A percentile compares a stretch with the other conserved stretches of the same genome.
Conservation (phyloP, 2,113 vertebrate species). For the Cryptomyrus ogoouensis region DNA sequence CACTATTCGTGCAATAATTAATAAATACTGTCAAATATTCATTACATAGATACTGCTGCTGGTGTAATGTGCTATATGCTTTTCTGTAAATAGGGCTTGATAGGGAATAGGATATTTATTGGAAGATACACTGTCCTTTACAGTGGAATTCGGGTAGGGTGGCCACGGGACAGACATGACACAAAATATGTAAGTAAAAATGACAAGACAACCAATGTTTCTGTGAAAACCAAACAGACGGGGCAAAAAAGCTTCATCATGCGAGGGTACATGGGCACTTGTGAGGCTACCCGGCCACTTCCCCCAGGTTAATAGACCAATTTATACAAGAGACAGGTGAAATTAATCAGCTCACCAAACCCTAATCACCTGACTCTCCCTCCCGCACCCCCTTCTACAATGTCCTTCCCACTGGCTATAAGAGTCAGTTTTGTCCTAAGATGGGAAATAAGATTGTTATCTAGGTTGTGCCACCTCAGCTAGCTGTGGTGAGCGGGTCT, state of each 20-base stretch:
- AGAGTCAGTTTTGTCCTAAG: neutral
- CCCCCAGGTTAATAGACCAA: neutral
- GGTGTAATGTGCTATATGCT: neutral
- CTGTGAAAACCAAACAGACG: neutral
- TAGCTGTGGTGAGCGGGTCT: neutral
- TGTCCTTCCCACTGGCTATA: neutral
- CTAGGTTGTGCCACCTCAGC: neutral
- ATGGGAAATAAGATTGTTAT: neutral
- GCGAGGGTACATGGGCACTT: neutral
- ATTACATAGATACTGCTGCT: neutral
- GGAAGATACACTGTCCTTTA: neutral
- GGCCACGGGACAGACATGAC: neutral
- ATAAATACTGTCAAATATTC: neutral
- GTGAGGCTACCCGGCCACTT: neutral
- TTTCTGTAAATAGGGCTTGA: neutral
- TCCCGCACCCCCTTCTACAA: neutral
- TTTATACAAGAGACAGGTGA: neutral
- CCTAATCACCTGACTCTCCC: neutral
- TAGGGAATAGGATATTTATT: neutral
- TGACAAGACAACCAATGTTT: neutral
- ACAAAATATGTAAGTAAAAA: neutral
- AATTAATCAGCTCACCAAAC: neutral
- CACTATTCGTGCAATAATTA: neutral
- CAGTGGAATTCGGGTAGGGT: neutral
- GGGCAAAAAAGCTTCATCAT: neutral